Conservation (phyloP, 2,797 vertebrate species). For the Artibeus jamaicensis region DNA sequence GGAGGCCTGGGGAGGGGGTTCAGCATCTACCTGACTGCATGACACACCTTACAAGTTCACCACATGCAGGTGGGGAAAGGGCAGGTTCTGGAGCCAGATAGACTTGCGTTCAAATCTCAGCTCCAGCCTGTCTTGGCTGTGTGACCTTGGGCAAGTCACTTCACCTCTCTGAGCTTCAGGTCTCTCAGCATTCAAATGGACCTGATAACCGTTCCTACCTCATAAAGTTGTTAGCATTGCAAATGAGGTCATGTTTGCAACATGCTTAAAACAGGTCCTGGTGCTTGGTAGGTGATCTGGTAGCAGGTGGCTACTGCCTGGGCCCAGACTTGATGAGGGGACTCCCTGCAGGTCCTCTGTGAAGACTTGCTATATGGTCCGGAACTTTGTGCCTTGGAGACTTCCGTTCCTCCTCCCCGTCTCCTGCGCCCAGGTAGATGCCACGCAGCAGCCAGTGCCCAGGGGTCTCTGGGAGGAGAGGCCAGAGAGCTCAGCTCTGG, state of each 20-base stretch:
- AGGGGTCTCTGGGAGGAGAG: neutral
- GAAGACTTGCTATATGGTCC: neutral
- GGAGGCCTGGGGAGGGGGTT: rapidly evolving
- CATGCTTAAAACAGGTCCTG: neutral
- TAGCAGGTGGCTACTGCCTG: rapidly evolving
- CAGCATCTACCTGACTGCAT: rapidly evolving
- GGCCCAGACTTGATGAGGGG: neutral
- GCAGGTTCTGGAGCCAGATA: neutral
- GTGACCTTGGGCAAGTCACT: neutral
- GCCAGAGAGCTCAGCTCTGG: neutral
- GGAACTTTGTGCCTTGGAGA: neutral
- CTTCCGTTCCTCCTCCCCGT: too few species aligned
- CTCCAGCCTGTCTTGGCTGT: neutral
- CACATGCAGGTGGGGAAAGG: neutral
- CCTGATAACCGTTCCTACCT: neutral
- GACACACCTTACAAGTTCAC: neutral
- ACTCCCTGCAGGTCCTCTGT: neutral
- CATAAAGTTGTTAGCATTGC: neutral
- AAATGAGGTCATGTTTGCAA: neutral
- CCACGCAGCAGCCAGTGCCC: neutral
- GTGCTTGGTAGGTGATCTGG: neutral
- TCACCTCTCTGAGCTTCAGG: neutral
- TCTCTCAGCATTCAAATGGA: neutral
- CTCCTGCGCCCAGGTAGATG: neutral
- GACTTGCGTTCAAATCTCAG: neutral